Evolutionary conservation across 1,140 invertebrate genomes (phyloP), one percentile per base, ranked within the genome.

Genomic region (Ridgeia piscesae): DNA sequence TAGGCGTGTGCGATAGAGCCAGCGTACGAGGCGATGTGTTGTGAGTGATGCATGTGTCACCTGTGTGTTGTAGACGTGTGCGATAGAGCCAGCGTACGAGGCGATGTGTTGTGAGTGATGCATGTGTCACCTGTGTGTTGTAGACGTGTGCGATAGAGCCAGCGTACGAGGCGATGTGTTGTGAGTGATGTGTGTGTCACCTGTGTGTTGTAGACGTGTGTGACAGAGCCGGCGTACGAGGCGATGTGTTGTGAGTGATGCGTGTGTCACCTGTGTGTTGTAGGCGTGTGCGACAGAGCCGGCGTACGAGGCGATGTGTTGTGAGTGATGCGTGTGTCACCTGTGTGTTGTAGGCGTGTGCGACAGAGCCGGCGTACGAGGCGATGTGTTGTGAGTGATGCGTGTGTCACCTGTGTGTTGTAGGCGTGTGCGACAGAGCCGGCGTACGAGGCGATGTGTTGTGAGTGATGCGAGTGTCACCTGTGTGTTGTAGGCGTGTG

Each of bases 321-420:
- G 95, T n/a, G n/a, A n/a, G n/a, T n/a, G n/a, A n/a, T 42, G 42
- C 42, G 4, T 42, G n/a, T n/a, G n/a, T n/a, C n/a, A n/a, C n/a
- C 42, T 42, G 42, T 42, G 42, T 42, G 42, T 42, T 89, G 33
- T 89, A 34, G 33, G 33, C 33, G 14, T 89, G 33, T 89, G 89
- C 89, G 31, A 34, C n/a, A 34, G 91, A 91, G 91, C 33, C 33
- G 35, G 8, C 89, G 34, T 95, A 94, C 91, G 91, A 91, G 34
- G 92, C 93, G 21, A 94, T 96, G 93, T 95, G 94, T 94, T 93
- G 95, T n/a, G n/a, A n/a, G n/a, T n/a, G n/a, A n/a, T 42, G 42
- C 42, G 42, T 42, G n/a, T n/a, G n/a, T n/a, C n/a, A n/a, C n/a
- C 42, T 42, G 42, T 42, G 42, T 42, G 42, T 42, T 89, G 33